Conservation (phyloP, 2,113 vertebrate genomes). For the Bubalus kerabau region DNA sequence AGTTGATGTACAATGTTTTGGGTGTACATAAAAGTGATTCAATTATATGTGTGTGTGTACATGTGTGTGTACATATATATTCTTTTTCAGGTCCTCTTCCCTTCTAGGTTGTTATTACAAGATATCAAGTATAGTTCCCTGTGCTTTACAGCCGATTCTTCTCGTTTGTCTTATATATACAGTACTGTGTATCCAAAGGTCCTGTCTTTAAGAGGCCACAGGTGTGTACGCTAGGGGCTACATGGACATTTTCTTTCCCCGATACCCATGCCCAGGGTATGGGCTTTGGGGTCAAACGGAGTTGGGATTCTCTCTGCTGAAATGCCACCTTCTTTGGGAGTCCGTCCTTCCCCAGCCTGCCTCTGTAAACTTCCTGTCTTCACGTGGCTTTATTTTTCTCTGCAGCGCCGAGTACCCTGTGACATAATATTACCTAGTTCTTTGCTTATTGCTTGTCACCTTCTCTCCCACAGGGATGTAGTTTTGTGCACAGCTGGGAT, state of each 20-base stretch:
- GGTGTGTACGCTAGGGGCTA: not conserved
- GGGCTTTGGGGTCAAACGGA: not conserved
- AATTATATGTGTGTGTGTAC: not conserved
- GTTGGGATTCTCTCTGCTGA: not conserved
- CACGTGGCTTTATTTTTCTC: not conserved
- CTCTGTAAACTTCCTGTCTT: not conserved
- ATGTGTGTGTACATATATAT: not conserved
- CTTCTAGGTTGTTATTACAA: not conserved
- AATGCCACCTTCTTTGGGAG: not conserved
- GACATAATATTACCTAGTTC: not conserved
- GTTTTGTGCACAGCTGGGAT: not conserved
- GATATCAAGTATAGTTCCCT: not conserved
- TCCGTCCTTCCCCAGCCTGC: not conserved
- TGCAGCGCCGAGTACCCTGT: not conserved
- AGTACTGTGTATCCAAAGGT: not conserved
- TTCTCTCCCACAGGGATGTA: not conserved
- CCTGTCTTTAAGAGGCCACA: not conserved
- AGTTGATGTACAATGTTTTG: not conserved
- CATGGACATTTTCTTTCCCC: not conserved
- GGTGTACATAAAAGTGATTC: not conserved
- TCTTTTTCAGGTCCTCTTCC: not conserved
- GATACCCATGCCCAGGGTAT: not conserved
- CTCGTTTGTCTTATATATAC: not conserved
- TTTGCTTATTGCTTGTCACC: not conserved
- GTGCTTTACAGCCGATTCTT: not conserved